phyloP scores from a whole-genome alignment of 2,113 vertebrate genomes.

The Chrysemys picta region DNA sequence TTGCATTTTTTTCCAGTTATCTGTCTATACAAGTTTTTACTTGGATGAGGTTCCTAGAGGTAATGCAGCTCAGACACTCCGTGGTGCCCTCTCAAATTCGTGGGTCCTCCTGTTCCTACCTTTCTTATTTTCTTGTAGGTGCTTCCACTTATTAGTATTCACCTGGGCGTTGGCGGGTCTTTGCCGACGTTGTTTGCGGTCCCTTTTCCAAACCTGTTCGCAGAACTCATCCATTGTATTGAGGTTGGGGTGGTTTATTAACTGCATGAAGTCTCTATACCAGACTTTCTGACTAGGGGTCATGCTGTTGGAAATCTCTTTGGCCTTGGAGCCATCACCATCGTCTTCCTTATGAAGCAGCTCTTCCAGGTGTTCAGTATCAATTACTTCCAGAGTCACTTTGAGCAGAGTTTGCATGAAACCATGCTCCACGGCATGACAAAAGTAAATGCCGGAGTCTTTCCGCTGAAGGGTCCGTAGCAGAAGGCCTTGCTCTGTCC shows the following conservation, averaged over 20 bases:
- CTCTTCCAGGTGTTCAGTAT: conserved; percentile 90
- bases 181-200: conserved; percentile 92
- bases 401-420: conserved; percentile 96
- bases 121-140: conserved; percentile 97
- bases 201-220: conserved; percentile 98
- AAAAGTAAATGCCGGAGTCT: conserved; percentile 92
- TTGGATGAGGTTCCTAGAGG: conserved; percentile 82
- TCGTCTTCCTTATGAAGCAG: conserved; percentile 90
- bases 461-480: conserved; percentile 88
- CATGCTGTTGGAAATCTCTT: conserved; percentile 79
- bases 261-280: conserved; percentile 98
- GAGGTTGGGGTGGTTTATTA: conserved; percentile 95
- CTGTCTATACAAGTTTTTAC: conserved; percentile 85
- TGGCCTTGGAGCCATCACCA: conserved; percentile 73
- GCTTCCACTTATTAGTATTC: conserved; percentile 94
- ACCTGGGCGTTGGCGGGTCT: conserved; percentile 84
- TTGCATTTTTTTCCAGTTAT: conserved; percentile 89
- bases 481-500: conserved; percentile 92
- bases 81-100: conserved; percentile 95
- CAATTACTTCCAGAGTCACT: conserved; percentile 94
- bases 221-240: conserved; percentile 98
- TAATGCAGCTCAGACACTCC: conserved; percentile 92
- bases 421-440: conserved; percentile 95
- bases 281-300: conserved; percentile 92
- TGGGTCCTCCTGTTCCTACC: conserved; percentile 99